Evolutionary conservation across 1,140 invertebrate genomes (phyloP).

Genomic region (Sogatella furcifera): DNA sequence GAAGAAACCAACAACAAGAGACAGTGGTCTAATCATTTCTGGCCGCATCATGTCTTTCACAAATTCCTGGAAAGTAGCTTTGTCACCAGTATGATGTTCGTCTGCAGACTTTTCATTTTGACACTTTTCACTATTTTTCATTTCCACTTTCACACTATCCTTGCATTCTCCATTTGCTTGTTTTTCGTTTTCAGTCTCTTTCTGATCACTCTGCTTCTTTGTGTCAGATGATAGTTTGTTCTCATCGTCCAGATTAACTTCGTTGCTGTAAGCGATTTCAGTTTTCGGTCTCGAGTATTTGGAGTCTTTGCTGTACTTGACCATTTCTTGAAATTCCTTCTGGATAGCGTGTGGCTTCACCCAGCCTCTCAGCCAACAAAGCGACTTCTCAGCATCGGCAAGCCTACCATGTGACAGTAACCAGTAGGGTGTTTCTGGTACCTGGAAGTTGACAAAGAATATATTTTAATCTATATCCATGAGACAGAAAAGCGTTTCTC

Average conservation of each 20-base stretch:
- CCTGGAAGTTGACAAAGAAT: too few relatives aligned
- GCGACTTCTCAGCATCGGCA: constrained; percentile 36
- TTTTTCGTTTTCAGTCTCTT: neutral
- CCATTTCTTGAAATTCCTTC: constrained; percentile 35
- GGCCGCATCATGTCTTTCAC: constrained; percentile 35
- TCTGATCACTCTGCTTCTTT: neutral
- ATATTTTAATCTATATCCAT: too few relatives aligned
- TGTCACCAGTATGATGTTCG: neutral
- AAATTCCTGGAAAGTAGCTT: constrained; percentile 10
- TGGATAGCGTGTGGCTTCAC: constrained; percentile 33
- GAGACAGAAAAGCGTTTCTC: too few relatives aligned
- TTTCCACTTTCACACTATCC: constrained; percentile 8
- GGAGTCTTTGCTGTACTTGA: constrained; percentile 21
- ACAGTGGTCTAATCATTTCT: constrained; percentile 37
- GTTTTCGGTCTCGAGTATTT: neutral
- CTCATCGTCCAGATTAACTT: constrained; percentile 5
- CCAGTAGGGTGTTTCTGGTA: constrained; percentile 57
- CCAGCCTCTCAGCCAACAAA: constrained; percentile 41
- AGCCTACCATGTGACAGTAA: constrained; percentile 37
- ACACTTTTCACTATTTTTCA: neutral
- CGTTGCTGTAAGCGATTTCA: neutral
- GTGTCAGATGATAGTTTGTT: neutral
- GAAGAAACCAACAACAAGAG: constrained; percentile 37
- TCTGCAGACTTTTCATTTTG: neutral
- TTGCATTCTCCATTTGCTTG: constrained; percentile 1